A percentile compares a stretch with the other conserved stretches of the same genome.
These are phyloP conservation scores for Terebella lapidaria DNA, from an alignment of 2,888 invertebrate species.

Conservation along the genomic window DNA sequence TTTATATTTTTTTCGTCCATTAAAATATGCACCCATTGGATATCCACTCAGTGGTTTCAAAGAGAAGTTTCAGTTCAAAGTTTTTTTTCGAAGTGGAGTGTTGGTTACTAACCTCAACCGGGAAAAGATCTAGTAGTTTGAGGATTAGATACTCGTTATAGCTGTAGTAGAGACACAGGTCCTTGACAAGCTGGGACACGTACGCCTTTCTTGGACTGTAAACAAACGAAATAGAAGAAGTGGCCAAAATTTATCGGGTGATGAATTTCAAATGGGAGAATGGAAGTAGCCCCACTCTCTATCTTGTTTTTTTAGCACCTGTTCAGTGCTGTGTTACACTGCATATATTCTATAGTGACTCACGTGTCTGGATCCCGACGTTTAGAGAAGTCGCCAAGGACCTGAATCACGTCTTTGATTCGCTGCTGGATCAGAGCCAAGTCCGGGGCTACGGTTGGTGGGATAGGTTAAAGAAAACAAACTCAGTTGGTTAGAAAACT, in stretches of 20 bases:
- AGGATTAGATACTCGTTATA: constrained; percentile 96
- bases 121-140: constrained; percentile 59
- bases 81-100: too few species aligned
- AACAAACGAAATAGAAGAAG: too few species aligned
- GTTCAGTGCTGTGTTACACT: too few species aligned
- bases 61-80: too few species aligned
- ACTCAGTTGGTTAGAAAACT: not conserved
- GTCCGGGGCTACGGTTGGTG: constrained; percentile 44
- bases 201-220: constrained; percentile 82
- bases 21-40: not conserved
- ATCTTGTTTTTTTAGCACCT: too few species aligned
- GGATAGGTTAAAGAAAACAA: constrained; percentile 10
- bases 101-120: constrained; percentile 15
- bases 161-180: constrained; percentile 89
- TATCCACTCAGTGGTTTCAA: too few species aligned
- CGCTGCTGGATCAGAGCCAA: constrained; percentile 82
- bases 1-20: too few species aligned
- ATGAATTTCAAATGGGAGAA: too few species aligned
- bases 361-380: constrained; percentile 52
- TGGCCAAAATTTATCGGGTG: too few species aligned
- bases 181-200: constrained; percentile 69
- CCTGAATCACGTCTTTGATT: constrained; percentile 75
- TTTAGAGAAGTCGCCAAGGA: constrained; percentile 71
- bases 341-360: constrained; percentile 27
- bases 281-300: too few species aligned